phyloP scores from a whole-genome alignment of 1,140 invertebrate genomes.

The Zaprionus africanus region DNA sequence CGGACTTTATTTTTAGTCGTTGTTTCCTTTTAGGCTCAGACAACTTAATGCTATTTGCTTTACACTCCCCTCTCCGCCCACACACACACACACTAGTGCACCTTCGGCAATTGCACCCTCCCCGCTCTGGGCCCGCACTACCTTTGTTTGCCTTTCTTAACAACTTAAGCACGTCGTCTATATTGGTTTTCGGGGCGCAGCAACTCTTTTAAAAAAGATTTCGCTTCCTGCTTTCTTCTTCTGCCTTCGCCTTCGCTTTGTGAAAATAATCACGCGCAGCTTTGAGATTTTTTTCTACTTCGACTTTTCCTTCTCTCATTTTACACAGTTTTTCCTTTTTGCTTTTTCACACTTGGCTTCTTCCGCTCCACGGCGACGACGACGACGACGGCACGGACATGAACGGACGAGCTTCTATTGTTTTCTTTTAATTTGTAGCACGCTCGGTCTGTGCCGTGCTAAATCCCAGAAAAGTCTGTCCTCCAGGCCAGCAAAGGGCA shows the following conservation, averaged over 20 bases:
- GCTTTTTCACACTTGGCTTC: constrained; percentile 81
- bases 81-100: constrained; percentile 20
- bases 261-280: constrained; percentile 81
- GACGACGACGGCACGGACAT: neutral
- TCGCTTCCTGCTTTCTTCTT: constrained; percentile 78
- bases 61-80: constrained; percentile 41
- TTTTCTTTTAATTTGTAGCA: constrained; percentile 79
- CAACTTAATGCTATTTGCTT: constrained; percentile 80
- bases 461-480: constrained; percentile 21
- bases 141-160: constrained; percentile 80
- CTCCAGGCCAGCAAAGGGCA: neutral
- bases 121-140: neutral
- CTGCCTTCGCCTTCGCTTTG: constrained; percentile 74
- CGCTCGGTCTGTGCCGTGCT: constrained; percentile 14
- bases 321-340: constrained; percentile 64
- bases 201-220: constrained; percentile 59
- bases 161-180: constrained; percentile 80
- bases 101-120: constrained; percentile 23
- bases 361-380: constrained; percentile 55
- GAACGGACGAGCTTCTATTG: constrained; percentile 50
- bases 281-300: constrained; percentile 52
- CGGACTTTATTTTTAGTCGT: constrained; percentile 55
- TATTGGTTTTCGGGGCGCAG: constrained; percentile 73
- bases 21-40: constrained; percentile 67
- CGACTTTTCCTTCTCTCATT: constrained; percentile 21